Base-by-base conservation (phyloP, 2,888 invertebrate genomes). In the Baccha elongata region DNA sequence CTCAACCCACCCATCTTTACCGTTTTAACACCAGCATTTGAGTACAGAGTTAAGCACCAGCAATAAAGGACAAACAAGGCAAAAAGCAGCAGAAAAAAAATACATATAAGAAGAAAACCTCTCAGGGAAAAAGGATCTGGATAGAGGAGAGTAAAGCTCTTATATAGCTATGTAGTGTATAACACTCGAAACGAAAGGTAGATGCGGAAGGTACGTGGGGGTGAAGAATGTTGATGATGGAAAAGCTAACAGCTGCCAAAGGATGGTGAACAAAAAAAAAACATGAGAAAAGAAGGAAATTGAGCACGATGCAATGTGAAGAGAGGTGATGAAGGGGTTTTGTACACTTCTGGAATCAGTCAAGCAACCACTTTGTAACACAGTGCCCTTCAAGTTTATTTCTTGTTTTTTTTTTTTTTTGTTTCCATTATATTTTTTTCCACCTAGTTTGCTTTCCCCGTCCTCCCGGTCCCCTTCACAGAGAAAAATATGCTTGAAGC, bases 191-290 rank as follows among this genome's bases (percentile, higher is more conserved):
- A 65, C 62, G 64, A n/a, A 50, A 76, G 26, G 44, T 71, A 21
- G 46, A 37, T 52, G 65, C 48, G 15, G 21, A 15, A 26, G 32
- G 19, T 48, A 58, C 29, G 68, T 68, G 37, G 44, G 44, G n/a
- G 15, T 48, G 40, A 21, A 48, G 15, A 35, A 32, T 44, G 32
- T 46, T 65, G 71, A 65, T 60, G 74, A 73, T 83, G 72, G 67
- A 83, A 83, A 76, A 80, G 80, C 80, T 84, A 84, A 80, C 84
- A 84, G 74, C 71, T 80, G 71, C 74, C 74, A 75, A 50, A 73
- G 58, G 50, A 55, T 11, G 10, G 55, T n/a, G 15, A 52, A 55
- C 7, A 50, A 64, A 64, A 53, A 62, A 29, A 23, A 48, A 40
- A 7, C n/a, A 11, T 23, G 23, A 46, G 35, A 71, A 65, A 78